Percentiles rank a stretch among this genome's conserved stretches.
phyloP scores from a whole-genome alignment of 2,113 vertebrate species.

The human region DNA sequence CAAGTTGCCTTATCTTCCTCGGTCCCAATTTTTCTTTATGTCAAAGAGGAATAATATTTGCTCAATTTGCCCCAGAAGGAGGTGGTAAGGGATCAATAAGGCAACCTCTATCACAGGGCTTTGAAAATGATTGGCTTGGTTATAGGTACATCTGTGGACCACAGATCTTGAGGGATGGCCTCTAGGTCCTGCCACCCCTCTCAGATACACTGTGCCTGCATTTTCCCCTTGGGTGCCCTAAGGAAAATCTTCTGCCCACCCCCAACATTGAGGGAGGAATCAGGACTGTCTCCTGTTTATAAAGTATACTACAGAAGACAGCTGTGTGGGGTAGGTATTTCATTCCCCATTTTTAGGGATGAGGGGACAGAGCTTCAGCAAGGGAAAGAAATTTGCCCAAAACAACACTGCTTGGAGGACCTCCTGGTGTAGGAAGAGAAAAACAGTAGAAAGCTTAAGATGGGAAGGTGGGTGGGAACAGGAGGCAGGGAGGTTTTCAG shows the following conservation, averaged over 20 bases:
- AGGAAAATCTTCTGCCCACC: neutral
- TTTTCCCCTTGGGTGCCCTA: neutral
- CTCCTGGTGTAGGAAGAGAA: neutral
- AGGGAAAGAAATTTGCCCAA: neutral
- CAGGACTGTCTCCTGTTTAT: neutral
- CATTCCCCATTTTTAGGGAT: neutral
- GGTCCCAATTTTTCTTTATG: neutral
- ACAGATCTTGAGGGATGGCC: neutral
- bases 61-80: neutral
- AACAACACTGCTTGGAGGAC: neutral
- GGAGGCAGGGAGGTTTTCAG: neutral
- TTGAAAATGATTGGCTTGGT: neutral
- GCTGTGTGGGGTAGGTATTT: neutral
- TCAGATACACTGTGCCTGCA: neutral
- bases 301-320: neutral
- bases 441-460: neutral
- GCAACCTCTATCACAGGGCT: neutral
- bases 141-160: neutral
- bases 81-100: neutral
- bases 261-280: neutral
- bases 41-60: neutral
- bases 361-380: neutral
- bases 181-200: neutral
- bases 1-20: neutral
- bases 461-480: neutral